A percentile compares a stretch with the other conserved stretches of the same genome.
Evolutionary conservation across 1,140 invertebrate genomes (phyloP).

Genomic region (Drosophila melanica): DNA sequence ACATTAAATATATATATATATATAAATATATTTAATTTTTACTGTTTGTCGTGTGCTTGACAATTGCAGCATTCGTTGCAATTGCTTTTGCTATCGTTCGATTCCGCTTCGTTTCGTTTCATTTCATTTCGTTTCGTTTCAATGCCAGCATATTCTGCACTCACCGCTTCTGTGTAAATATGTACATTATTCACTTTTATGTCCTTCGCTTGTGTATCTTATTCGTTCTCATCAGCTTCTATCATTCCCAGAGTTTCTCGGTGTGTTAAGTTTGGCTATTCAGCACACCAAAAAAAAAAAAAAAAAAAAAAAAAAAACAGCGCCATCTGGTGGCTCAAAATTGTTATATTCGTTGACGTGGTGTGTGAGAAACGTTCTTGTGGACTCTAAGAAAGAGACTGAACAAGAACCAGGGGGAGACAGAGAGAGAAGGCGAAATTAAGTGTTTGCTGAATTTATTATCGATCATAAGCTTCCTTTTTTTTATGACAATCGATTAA

Average conservation of each 20-base stretch:
- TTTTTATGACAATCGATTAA: background rate
- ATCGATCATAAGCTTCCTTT: background rate
- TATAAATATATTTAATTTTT: conserved; percentile 17
- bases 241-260: background rate
- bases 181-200: background rate
- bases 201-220: conserved; percentile 11
- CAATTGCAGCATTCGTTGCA: background rate
- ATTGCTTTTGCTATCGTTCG: conserved; percentile 5
- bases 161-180: conserved; percentile 1
- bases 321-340: conserved; percentile 6
- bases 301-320: too few relatives aligned
- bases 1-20: conserved; percentile 54
- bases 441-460: background rate
- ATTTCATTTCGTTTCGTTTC: conserved; percentile 25
- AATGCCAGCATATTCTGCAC: conserved; percentile 18
- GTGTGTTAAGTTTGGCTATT: background rate
- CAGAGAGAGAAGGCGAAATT: background rate
- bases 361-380: background rate
- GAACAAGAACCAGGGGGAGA: background rate
- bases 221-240: background rate
- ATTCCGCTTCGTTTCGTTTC: conserved; percentile 3
- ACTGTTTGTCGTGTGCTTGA: conserved; percentile 5
- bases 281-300: too few relatives aligned
- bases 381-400: background rate
- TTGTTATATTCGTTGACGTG: background rate